Percentiles rank a stretch among this genome's conserved stretches.
phyloP scores from a whole-genome alignment of 1,140 invertebrate species.

The Drosophila takahashii region DNA sequence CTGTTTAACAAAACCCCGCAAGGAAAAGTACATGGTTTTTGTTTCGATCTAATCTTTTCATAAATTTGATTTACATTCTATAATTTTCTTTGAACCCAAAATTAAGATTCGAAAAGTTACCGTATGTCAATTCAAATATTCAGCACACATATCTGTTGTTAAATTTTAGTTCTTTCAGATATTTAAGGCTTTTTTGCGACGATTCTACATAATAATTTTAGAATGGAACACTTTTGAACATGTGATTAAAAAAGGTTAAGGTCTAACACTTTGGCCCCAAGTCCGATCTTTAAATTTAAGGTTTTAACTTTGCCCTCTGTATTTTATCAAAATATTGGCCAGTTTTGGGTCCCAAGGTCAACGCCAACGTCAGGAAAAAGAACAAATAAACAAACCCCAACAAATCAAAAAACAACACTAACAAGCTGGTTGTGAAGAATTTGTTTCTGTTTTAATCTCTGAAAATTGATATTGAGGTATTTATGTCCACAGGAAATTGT shows the following conservation, averaged over 20 bases:
- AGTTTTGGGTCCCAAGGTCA: conserved; percentile 72
- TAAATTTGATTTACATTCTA: too few relatives aligned
- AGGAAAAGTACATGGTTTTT: too few relatives aligned
- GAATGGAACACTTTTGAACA: background rate
- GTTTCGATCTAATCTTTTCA: too few relatives aligned
- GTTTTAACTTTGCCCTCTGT: background rate
- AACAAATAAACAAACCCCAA: conserved; percentile 25
- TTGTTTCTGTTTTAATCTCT: conserved; percentile 49
- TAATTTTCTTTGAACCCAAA: too few relatives aligned
- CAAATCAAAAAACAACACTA: conserved; percentile 33
- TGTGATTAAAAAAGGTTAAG: too few relatives aligned
- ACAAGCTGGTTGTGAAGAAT: conserved; percentile 17
- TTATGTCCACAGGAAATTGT: conserved; percentile 73
- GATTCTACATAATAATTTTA: background rate
- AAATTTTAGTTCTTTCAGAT: too few relatives aligned
- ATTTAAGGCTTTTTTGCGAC: too few relatives aligned
- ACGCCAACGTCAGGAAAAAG: conserved; percentile 58
- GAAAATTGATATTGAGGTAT: conserved; percentile 69
- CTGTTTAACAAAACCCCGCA: background rate
- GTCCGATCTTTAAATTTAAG: background rate
- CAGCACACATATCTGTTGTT: too few relatives aligned
- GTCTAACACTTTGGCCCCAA: too few relatives aligned
- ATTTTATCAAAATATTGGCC: conserved; percentile 46
- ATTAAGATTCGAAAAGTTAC: too few relatives aligned
- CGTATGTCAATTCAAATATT: too few relatives aligned